Evolutionary conservation across 1,140 invertebrate species (phyloP), one percentile per base, ranked within the genome.

Genomic region (Platorchestia sp.): DNA sequence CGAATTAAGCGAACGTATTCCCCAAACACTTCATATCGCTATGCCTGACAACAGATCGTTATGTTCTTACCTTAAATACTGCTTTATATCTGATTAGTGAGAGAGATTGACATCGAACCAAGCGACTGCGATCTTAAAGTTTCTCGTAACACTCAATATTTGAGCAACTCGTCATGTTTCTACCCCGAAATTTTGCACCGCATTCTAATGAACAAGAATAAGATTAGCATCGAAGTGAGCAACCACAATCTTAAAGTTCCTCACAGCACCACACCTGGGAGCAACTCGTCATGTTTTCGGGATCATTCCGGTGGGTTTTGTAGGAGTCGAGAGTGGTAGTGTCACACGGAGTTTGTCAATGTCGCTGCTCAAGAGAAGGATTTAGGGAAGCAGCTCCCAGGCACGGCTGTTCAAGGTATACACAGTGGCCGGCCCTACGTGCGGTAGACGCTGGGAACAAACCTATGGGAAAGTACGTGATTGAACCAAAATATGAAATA

Each of bases 311-410:
- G 91, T 93, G 44, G 91, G 91, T 47, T 93, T 93, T 93, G 36
- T 47, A 44, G 91, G 10, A 93, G 91, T 93, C 91, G 91, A 93
- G 91, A 93, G 91, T 93, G 91, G 91, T 93, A 44, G 91, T 93
- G 91, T 93, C 91, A 93, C 91, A 47, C 91, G 91, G 91, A 44
- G 44, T 93, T 93, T 93, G 91, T 93, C 91, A 93, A 93, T 93
- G 91, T 93, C 91, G 44, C 43, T 47, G 41, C 91, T 93, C 91
- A 93, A 93, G 91, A 93, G 91, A 93, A 93, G 91, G 91, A 93
- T 93, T 93, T 93, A 93, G 91, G 45, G 40, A 93, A 42, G 36
- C 43, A 10, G 44, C 91, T 47, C 45, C 41, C 91, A 93, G 43
- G 91, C 91, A 44, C 43, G 91, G n/a, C 91, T 93, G 91, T 93